Conservation (phyloP, 2,797 vertebrate species). For the Artibeus jamaicensis region DNA sequence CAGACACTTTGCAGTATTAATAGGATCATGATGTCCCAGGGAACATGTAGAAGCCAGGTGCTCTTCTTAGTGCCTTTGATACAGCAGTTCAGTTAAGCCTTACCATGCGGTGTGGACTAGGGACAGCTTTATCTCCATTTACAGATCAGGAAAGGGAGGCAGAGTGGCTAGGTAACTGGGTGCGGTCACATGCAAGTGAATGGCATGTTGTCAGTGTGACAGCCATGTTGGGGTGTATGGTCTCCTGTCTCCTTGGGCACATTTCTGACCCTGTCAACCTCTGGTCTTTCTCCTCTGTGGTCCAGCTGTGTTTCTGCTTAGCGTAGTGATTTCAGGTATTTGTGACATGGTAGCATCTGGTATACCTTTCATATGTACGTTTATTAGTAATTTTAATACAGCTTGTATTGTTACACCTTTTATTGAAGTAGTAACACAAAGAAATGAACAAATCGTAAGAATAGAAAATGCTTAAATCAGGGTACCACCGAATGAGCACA, state of each 20-base stretch:
- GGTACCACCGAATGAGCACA: neutral
- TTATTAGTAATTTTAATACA: neutral
- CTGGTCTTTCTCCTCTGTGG: neutral
- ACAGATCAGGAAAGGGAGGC: neutral
- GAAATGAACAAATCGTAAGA: neutral
- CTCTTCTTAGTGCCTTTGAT: neutral
- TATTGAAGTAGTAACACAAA: neutral
- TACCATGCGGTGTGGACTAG: too few species aligned
- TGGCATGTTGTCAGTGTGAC: neutral
- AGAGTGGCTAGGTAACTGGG: too few species aligned
- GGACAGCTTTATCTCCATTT: neutral
- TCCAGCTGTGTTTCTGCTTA: neutral
- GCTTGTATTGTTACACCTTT: neutral
- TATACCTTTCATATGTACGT: neutral
- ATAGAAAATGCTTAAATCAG: neutral
- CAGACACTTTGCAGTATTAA: neutral
- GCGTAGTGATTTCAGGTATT: neutral
- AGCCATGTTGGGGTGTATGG: neutral
- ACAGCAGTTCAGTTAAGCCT: neutral
- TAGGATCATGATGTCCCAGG: neutral
- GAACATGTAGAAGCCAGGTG: neutral
- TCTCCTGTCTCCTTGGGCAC: neutral
- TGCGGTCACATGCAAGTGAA: neutral
- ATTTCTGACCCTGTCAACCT: neutral
- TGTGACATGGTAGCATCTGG: neutral